phyloP scores from a whole-genome alignment of 2,888 invertebrate species.

The Platycheirus rosarum region DNA sequence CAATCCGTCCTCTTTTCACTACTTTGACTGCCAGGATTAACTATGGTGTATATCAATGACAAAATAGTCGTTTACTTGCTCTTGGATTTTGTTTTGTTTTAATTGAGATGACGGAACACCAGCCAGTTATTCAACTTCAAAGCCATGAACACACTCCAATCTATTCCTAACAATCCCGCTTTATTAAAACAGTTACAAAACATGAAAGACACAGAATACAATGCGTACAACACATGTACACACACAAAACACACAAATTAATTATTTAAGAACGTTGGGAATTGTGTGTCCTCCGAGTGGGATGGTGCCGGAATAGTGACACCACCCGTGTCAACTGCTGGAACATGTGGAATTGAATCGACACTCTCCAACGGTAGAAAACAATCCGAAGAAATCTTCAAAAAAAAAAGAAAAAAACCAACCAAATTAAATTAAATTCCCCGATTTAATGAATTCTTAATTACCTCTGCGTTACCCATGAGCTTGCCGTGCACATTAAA shows the following conservation, averaged over 20 bases:
- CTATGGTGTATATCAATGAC: too few species aligned
- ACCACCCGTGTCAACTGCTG: slow-evolving; percentile 80
- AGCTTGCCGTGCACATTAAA: slow-evolving; percentile 65
- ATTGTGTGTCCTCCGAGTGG: slow-evolving; percentile 80
- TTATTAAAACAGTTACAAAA: not conserved
- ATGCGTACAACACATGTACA: not conserved
- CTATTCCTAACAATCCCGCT: too few species aligned
- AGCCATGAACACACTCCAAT: too few species aligned
- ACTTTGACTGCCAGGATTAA: too few species aligned
- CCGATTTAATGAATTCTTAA: slow-evolving; percentile 2
- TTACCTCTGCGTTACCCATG: slow-evolving; percentile 56
- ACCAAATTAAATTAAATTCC: slow-evolving; percentile 2
- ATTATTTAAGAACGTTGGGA: slow-evolving; percentile 79
- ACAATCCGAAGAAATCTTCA: slow-evolving; percentile 80
- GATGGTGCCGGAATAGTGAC: slow-evolving; percentile 81
- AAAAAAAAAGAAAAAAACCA: slow-evolving; percentile 6
- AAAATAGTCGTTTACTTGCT: too few species aligned
- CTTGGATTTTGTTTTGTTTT: too few species aligned
- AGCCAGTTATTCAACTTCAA: too few species aligned
- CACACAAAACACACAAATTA: slow-evolving; percentile 36
- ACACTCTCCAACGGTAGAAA: slow-evolving; percentile 80
- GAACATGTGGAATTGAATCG: slow-evolving; percentile 80
- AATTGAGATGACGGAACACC: too few species aligned
- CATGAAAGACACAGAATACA: slow-evolving; percentile 4
- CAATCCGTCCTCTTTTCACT: too few species aligned